Percentiles rank a stretch among this genome's conserved stretches.
phyloP scores from a whole-genome alignment of 1,140 invertebrate species.

The Grapholita molesta region DNA sequence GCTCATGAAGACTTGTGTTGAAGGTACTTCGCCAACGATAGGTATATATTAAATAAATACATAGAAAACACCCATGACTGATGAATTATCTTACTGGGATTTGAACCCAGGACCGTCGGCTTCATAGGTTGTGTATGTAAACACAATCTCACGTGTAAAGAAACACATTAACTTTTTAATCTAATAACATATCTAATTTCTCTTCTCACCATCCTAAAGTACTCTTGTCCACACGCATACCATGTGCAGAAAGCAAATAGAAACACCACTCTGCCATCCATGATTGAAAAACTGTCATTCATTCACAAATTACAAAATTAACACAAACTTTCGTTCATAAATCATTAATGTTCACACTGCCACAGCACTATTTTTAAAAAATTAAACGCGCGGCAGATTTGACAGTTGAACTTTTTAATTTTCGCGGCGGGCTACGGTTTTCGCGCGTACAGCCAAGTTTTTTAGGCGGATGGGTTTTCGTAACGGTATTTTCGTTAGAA shows the following conservation, averaged over 20 bases:
- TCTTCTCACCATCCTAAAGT: conserved; percentile 63
- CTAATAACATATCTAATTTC: conserved; percentile 24
- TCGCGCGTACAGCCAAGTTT: background rate
- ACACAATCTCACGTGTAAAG: background rate
- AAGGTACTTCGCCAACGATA: no score
- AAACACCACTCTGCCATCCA: conserved; percentile 27
- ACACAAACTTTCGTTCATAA: background rate
- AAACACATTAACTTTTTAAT: conserved; percentile 5
- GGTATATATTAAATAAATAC: no score
- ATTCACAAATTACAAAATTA: background rate
- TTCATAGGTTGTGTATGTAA: background rate
- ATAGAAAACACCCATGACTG: no score
- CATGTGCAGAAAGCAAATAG: conserved; percentile 66
- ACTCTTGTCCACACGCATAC: conserved; percentile 50
- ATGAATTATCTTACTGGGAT: no score
- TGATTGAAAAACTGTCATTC: conserved; percentile 23
- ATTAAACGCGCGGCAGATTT: background rate
- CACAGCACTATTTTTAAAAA: background rate
- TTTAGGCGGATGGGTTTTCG: conserved; percentile 1
- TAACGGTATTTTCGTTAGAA: conserved; percentile 36
- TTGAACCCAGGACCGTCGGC: no score
- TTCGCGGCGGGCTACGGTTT: background rate
- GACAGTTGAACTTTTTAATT: conserved; percentile 2
- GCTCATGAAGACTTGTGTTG: no score
- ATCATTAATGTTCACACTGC: background rate